Evolutionary conservation across 2,797 vertebrate genomes (phyloP).

Genomic region (Lacerta agilis): DNA sequence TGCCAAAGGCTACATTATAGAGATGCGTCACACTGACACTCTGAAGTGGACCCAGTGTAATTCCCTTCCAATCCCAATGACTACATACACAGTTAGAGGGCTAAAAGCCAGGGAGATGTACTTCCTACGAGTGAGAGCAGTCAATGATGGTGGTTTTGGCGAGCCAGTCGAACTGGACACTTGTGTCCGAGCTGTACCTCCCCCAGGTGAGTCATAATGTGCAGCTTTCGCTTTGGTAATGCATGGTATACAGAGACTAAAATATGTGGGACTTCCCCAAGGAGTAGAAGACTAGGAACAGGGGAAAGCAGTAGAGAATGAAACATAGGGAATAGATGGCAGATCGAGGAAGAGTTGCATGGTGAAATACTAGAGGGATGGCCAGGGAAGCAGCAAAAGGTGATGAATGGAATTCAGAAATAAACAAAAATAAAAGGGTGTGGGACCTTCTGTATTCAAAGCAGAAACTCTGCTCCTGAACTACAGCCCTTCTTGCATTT

Average conservation of each 20-base stretch:
- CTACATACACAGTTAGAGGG: slow-evolving; percentile 81
- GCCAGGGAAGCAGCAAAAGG: not conserved
- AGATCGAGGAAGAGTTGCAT: not conserved
- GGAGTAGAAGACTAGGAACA: not conserved
- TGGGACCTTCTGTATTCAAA: too few relatives aligned
- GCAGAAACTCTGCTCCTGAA: too few relatives aligned
- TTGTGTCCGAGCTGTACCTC: slow-evolving; percentile 71
- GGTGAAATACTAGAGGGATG: not conserved
- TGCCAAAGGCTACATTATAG: slow-evolving; percentile 86
- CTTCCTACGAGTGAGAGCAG: slow-evolving; percentile 82
- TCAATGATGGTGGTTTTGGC: slow-evolving; percentile 80
- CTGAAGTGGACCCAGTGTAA: slow-evolving; percentile 85
- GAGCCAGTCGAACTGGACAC: slow-evolving; percentile 75
- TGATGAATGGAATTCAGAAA: not conserved
- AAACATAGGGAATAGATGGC: not conserved
- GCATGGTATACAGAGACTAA: not conserved
- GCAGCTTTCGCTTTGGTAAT: accelerated
- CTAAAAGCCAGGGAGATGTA: slow-evolving; percentile 80
- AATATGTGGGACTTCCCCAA: not conserved
- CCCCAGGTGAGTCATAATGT: slow-evolving; percentile 73
- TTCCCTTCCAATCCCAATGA: slow-evolving; percentile 68
- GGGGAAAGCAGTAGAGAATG: not conserved
- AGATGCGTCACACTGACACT: slow-evolving; percentile 76
- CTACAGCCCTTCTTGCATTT: not conserved
- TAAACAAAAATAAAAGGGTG: not conserved